Evolutionary conservation across 2,888 invertebrate genomes (phyloP), one percentile per base, ranked within the genome.

Genomic region (Teleogryllus oceanicus): DNA sequence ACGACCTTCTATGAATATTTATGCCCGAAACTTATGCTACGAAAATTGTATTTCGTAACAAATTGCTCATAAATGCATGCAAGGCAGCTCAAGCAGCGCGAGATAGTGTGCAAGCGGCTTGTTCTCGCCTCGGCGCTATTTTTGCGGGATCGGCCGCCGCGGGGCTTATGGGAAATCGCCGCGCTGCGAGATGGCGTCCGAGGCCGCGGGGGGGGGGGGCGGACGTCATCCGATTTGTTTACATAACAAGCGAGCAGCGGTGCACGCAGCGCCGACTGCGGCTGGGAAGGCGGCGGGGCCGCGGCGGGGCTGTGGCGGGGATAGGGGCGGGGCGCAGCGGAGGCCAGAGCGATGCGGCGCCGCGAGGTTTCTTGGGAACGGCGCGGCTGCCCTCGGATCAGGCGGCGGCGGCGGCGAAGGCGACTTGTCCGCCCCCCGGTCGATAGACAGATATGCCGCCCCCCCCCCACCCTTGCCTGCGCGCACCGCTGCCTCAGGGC

Each of bases 281-380:
- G 24, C 62, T 18, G 5, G 18, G 16, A 62, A 13, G 62, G 18
- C 62, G 3, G 21, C 21, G 21, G 21, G 21, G 21, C 21, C 21
- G 21, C 1, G 21, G 21, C 21, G 21, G 21, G 21, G 21, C 21
- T 1, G 21, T 21, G 21, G 62, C 62, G 62, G 13, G n/a, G 8
- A 3, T 13, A 16, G 62, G 11, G 62, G 62, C 62, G 62, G n/a
- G 13, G 13, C 62, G 62, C 1, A 62, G 62, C 4, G 37, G 37
- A 37, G 37, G 8, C 24, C 37, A 62, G 13, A 62, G 62, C 13
- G 10, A 62, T 62, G 62, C 62, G 62, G 1, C n/a, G 62, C 62
- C 12, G 62, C 62, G 62, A 62, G 62, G 62, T 62, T 62, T 62
- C 62, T 62, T 62, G 62, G 62, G 62, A 62, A 62, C 62, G n/a